A percentile compares a stretch with the other conserved stretches of the same genome.
Evolutionary conservation across 2,113 vertebrate genomes (phyloP).

Genomic region (Pongo abelii): DNA sequence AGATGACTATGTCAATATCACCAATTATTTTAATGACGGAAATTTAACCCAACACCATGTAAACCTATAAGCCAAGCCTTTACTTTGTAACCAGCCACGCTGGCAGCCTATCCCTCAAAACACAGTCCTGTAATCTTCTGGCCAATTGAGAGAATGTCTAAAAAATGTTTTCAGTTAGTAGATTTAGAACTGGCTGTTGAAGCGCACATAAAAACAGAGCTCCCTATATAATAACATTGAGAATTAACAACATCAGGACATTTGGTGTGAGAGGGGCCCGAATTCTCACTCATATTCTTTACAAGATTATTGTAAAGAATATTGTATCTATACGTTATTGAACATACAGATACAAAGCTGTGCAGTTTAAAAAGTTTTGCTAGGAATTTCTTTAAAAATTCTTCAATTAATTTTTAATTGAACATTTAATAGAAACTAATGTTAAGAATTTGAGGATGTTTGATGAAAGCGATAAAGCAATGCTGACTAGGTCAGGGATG

Average conservation of each 20-base stretch:
- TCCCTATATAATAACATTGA: background rate
- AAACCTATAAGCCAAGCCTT: background rate
- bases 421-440: background rate
- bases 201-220: background rate
- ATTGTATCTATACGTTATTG: no score
- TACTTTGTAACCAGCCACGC: background rate
- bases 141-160: background rate
- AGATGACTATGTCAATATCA: background rate
- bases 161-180: background rate
- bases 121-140: background rate
- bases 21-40: background rate
- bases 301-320: background rate
- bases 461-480: background rate
- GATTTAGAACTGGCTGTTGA: conserved; percentile 14
- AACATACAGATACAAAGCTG: background rate
- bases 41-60: background rate
- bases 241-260: background rate
- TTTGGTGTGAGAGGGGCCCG: background rate
- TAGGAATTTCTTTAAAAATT: background rate
- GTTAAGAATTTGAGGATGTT: background rate
- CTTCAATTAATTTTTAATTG: conserved; percentile 15
- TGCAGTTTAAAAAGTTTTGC: background rate
- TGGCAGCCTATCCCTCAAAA: background rate
- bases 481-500: background rate
- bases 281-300: background rate